Evolutionary conservation across 2,797 vertebrate species (phyloP).

Genomic region (Rachycentron canadum): DNA sequence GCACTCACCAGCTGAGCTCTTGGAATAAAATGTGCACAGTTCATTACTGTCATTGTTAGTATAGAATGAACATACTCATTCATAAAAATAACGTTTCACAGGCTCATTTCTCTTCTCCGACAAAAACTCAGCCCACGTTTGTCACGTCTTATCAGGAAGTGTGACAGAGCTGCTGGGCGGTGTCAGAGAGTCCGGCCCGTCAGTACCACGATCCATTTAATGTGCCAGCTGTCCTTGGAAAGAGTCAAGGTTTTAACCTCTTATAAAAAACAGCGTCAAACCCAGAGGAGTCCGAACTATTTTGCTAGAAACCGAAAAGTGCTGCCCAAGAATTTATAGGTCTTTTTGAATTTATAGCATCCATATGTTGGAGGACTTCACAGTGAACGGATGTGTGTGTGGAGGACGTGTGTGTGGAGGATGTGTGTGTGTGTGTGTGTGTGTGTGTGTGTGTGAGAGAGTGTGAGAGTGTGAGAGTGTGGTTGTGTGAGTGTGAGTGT

Average conservation of each 20-base stretch:
- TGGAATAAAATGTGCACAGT: neutral
- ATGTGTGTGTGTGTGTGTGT: constrained; percentile 19
- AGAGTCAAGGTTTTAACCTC: constrained; percentile 56
- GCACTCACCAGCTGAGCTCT: constrained; percentile 2
- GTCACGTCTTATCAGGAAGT: constrained; percentile 23
- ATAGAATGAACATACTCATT: constrained; percentile 14
- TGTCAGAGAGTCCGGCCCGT: constrained; percentile 27
- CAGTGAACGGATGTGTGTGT: constrained; percentile 51
- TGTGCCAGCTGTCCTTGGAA: constrained; percentile 56
- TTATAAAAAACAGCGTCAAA: constrained; percentile 55
- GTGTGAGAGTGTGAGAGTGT: no score
- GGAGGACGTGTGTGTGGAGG: no score
- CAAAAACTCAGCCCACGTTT: neutral
- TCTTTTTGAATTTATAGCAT: constrained; percentile 73
- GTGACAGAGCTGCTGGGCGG: constrained; percentile 20
- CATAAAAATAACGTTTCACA: constrained; percentile 32
- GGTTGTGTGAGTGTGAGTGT: no score
- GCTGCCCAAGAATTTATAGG: constrained; percentile 69
- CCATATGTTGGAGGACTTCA: constrained; percentile 69
- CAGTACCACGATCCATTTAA: constrained; percentile 56
- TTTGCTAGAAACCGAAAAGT: constrained; percentile 50
- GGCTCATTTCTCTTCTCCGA: neutral
- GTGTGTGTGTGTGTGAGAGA: no score
- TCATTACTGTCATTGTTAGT: constrained; percentile 13
- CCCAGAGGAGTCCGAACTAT: constrained; percentile 53